These are phyloP conservation scores for Chironex yamaguchii DNA, from an alignment of 30 jellyfish, hydroid and myxozoan genomes.

Conservation along the genomic window DNA sequence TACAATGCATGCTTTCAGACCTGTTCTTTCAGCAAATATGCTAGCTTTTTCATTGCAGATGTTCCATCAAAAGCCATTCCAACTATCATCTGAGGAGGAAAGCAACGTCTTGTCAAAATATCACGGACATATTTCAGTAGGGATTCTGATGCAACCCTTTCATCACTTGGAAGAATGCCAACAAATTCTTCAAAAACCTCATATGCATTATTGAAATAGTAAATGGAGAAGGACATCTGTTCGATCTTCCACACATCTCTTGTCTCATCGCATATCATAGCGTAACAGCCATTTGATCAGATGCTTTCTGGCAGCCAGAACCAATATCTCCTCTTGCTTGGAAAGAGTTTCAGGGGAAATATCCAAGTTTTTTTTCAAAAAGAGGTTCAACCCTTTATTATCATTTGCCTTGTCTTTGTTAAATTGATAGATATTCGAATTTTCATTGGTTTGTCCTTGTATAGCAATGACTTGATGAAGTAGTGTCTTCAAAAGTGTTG, in stretches of 20 bases:
- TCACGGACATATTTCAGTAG: constrained; percentile 27
- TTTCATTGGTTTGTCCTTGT: not conserved
- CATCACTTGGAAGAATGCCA: constrained; percentile 32
- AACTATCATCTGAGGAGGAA: constrained; percentile 27
- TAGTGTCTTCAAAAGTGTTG: not conserved
- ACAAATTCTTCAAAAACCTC: constrained; percentile 42
- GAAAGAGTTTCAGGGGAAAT: not conserved
- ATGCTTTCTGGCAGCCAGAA: not conserved
- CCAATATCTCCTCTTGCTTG: not conserved
- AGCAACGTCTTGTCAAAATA: constrained; percentile 37
- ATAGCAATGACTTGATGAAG: not conserved
- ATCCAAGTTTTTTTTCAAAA: not conserved
- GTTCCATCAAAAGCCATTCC: constrained; percentile 66
- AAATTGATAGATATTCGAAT: not conserved
- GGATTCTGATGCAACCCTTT: constrained; percentile 27
- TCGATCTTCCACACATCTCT: not conserved
- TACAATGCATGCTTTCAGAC: not conserved
- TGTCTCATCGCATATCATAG: not conserved
- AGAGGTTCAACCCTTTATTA: not conserved
- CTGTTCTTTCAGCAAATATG: constrained; percentile 40
- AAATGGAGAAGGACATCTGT: constrained; percentile 26
- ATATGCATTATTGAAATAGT: constrained; percentile 16
- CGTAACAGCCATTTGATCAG: not conserved
- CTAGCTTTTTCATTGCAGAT: constrained; percentile 50
- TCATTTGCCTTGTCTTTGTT: not conserved